phyloP scores from a whole-genome alignment of 2,888 invertebrate species.

The Tenthredo livida region DNA sequence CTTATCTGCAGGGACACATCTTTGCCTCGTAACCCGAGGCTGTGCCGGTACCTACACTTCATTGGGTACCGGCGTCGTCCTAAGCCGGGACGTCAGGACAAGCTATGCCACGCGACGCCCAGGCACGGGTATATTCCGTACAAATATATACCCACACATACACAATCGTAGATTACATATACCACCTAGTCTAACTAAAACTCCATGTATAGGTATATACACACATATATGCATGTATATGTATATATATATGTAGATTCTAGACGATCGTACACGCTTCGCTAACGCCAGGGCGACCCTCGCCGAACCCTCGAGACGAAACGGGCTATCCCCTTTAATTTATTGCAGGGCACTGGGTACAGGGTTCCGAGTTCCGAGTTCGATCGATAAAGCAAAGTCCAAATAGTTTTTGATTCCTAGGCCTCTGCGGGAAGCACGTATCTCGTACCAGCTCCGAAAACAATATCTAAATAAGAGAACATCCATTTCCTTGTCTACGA shows the following conservation, averaged over 20 bases:
- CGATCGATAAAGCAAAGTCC: conserved; percentile 53
- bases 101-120: neutral
- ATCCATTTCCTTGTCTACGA: neutral
- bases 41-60: neutral
- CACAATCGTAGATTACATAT: neutral
- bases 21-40: conserved; percentile 55
- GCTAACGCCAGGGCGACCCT: conserved; percentile 23
- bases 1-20: conserved; percentile 68
- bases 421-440: neutral
- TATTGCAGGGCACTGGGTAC: conserved; percentile 50
- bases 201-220: neutral
- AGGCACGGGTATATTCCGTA: conserved; percentile 9
- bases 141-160: neutral
- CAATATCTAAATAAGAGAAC: neutral
- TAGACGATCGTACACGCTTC: conserved; percentile 39
- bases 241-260: conserved; percentile 33
- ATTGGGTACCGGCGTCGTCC: conserved; percentile 12
- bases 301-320: conserved; percentile 42
- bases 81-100: conserved; percentile 31
- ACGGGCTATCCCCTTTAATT: conserved; percentile 49
- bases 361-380: conserved; percentile 7
- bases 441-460: neutral
- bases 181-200: neutral
- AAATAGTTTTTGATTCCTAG: conserved; percentile 51
- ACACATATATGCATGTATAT: neutral